phyloP scores from a whole-genome alignment of 2,888 invertebrate genomes.

The Helicoverpa assulta region DNA sequence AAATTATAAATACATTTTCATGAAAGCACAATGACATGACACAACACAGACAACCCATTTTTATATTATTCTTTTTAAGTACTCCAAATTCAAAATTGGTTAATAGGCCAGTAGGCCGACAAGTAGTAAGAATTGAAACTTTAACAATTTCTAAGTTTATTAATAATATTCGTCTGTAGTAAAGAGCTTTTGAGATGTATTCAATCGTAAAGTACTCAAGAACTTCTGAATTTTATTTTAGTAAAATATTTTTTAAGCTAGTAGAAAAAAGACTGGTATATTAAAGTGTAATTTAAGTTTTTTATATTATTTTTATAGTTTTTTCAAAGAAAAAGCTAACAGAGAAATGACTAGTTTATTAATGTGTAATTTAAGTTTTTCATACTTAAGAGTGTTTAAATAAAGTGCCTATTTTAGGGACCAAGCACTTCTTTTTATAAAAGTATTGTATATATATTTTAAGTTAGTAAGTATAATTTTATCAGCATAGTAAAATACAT shows the following conservation, averaged over 20 bases:
- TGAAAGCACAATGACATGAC: no score
- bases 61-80: no score
- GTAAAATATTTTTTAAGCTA: not conserved
- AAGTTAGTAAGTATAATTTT: no score
- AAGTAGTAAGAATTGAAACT: no score
- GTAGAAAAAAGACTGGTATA: not conserved
- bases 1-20: no score
- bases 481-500: no score
- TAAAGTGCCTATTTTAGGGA: not conserved
- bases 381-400: not conserved
- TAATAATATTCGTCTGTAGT: constrained; percentile 15
- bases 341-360: no score
- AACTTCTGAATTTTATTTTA: not conserved
- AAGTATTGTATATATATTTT: no score
- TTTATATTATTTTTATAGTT: not conserved
- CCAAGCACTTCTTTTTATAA: not conserved
- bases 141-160: constrained; percentile 11
- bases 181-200: constrained; percentile 31
- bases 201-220: constrained; percentile 21
- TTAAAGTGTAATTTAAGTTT: not conserved
- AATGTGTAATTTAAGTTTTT: not conserved
- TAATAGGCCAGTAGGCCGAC: no score
- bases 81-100: no score
- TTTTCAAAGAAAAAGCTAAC: not conserved
- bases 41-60: no score